Base-by-base conservation (phyloP, 1,140 invertebrate genomes). In the Prorops nasuta region DNA sequence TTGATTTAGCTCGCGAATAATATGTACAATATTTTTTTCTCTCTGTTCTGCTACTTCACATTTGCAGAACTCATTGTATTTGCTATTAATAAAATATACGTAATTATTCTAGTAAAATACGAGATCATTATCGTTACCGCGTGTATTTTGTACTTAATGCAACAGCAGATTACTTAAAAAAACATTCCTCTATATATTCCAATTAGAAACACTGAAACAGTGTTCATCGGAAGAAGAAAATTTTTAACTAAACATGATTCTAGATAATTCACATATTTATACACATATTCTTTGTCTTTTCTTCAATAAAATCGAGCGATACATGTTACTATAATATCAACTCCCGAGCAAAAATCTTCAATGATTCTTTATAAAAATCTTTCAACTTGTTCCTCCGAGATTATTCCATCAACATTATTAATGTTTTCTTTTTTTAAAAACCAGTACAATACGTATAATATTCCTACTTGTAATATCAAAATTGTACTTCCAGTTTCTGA, bases 221-320 rank as follows among this genome's bases (percentile, higher is more conserved):
- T n/a, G n/a, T n/a, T n/a, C n/a, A n/a, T n/a, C n/a, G n/a, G n/a
- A 28, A 28, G 24, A 28, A 28, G 12, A 28, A 28, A 28, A 12
- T 28, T 7, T 28, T 7, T 12, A 28, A 28, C 6, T 28, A 28
- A 7, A 28, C 24, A 12, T n/a, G n/a, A n/a, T n/a, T n/a, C n/a
- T n/a, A n/a, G n/a, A n/a, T n/a, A n/a, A n/a, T 28, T 28, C 14
- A 16, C 18, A 12, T 17, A 38, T 17, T 12, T n/a, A 7, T 51
- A 20, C 24, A 51, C 18, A 37, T 40, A 47, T 19, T 40, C 20
- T 47, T 48, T 36, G 39, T 47, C 46, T 59, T 35, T 16, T 39
- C 22, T 41, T 44, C 3, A 42, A 52, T 56, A 61, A 61, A 61
- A 53, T 35, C 28, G 22, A 18, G 38, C 34, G 37, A 49, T 47